Evolutionary conservation across 2,797 vertebrate species (phyloP).

Genomic region (Phaenicophaeus curvirostris): DNA sequence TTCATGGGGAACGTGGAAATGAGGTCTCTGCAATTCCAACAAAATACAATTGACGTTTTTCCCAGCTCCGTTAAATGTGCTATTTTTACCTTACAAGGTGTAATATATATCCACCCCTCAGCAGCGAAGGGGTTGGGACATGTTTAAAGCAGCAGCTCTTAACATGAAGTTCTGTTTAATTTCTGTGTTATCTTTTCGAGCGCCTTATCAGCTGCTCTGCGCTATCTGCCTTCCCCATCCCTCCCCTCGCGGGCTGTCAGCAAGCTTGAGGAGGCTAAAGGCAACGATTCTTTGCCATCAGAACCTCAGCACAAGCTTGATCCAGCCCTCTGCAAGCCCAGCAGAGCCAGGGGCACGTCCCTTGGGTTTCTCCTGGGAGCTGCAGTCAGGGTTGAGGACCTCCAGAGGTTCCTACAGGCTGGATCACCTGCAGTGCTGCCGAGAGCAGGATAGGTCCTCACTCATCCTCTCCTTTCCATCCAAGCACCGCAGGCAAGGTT

Average conservation of each 20-base stretch:
- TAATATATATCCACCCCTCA: neutral
- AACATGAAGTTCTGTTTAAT: neutral
- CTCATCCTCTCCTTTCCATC: neutral
- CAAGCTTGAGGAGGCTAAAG: neutral
- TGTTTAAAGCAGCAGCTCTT: neutral
- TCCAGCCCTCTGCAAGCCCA: neutral
- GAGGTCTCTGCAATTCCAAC: conserved; percentile 22
- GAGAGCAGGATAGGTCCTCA: fast-evolving
- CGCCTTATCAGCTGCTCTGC: neutral
- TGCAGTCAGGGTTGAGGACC: neutral
- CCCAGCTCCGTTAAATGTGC: conserved; percentile 31
- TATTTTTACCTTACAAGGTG: conserved; percentile 43
- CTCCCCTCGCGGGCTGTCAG: neutral
- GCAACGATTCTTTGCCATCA: neutral
- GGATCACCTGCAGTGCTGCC: fast-evolving
- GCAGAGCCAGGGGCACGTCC: neutral
- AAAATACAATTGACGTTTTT: neutral
- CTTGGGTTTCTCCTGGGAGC: neutral
- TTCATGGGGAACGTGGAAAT: conserved; percentile 11
- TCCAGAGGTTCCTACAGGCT: neutral
- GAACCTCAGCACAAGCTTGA: fast-evolving
- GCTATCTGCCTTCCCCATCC: neutral
- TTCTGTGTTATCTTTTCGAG: conserved; percentile 29
- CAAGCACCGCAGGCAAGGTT: fast-evolving
- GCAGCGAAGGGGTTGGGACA: neutral